Evolutionary conservation across 1,140 invertebrate species (phyloP).

Genomic region (Bilobella aurantiaca): DNA sequence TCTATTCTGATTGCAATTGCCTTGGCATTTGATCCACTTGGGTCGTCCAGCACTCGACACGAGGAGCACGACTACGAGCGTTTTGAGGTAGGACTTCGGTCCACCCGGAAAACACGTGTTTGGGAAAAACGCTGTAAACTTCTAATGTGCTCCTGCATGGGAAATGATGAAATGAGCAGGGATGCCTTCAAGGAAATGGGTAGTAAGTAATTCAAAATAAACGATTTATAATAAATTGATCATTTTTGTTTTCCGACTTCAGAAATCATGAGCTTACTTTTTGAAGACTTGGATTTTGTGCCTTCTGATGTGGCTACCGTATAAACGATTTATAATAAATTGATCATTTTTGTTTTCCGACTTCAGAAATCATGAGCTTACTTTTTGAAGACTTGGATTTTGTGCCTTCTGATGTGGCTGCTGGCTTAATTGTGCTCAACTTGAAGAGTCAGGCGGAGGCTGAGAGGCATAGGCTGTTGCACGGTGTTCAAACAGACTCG

Average conservation of each 20-base stretch:
- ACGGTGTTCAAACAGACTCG: background rate
- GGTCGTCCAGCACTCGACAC: constrained; percentile 46
- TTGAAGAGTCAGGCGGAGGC: constrained; percentile 45
- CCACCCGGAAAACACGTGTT: constrained; percentile 32
- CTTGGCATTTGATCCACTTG: constrained; percentile 69
- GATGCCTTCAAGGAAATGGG: constrained; percentile 75
- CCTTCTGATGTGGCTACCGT: constrained; percentile 81
- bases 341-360: background rate
- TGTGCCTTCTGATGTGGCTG: constrained; percentile 77
- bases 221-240: background rate
- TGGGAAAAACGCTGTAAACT: constrained; percentile 53
- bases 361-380: constrained; percentile 54
- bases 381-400: constrained; percentile 72
- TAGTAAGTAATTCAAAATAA: constrained; percentile 44
- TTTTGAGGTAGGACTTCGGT: constrained; percentile 26
- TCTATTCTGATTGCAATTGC: constrained; percentile 62
- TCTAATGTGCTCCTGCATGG: constrained; percentile 61
- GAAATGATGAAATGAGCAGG: constrained; percentile 62
- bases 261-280: constrained; percentile 54
- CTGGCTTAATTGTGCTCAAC: constrained; percentile 66
- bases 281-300: constrained; percentile 70
- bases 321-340: background rate
- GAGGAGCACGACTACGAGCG: constrained; percentile 45
- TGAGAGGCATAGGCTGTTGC: background rate
- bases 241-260: constrained; percentile 11